Evolutionary conservation across 1,140 invertebrate genomes (phyloP).

Genomic region (Tetragnatha versicolor): DNA sequence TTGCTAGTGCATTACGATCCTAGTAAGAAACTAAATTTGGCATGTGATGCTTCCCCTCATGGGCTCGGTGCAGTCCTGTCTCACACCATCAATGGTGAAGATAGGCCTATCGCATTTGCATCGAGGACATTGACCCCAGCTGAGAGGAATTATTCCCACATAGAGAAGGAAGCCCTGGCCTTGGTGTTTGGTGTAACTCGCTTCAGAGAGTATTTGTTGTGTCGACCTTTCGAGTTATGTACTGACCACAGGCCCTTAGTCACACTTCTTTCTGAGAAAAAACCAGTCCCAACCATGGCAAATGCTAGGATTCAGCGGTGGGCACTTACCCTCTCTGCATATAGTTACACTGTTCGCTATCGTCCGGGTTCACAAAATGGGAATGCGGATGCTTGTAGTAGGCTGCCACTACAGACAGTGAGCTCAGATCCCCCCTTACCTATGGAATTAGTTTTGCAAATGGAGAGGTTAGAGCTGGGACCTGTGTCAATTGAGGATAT

Average conservation of each 20-base stretch:
- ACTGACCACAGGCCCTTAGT: constrained; percentile 68
- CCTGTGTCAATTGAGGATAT: constrained; percentile 5
- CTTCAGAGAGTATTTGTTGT: constrained; percentile 68
- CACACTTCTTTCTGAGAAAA: constrained; percentile 63
- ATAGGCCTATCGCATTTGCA: constrained; percentile 65
- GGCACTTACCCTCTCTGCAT: constrained; percentile 61
- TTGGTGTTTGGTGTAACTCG: constrained; percentile 68
- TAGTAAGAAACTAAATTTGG: constrained; percentile 66
- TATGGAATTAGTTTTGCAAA: not conserved
- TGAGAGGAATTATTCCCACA: constrained; percentile 66
- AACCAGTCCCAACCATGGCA: constrained; percentile 60
- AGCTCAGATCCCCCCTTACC: not conserved
- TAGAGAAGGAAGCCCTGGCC: constrained; percentile 69
- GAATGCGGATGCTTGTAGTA: constrained; percentile 57
- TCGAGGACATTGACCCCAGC: constrained; percentile 64
- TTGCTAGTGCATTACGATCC: constrained; percentile 63
- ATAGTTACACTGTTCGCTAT: constrained; percentile 63
- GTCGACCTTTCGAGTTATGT: constrained; percentile 64
- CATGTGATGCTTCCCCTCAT: constrained; percentile 64
- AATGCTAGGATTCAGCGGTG: constrained; percentile 62
- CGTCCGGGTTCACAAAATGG: constrained; percentile 56
- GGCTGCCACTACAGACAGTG: not conserved
- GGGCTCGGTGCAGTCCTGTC: constrained; percentile 65
- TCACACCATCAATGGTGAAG: constrained; percentile 62
- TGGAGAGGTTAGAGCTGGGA: not conserved